phyloP scores from a whole-genome alignment of 1,140 invertebrate species.

The Formica exsecta region DNA sequence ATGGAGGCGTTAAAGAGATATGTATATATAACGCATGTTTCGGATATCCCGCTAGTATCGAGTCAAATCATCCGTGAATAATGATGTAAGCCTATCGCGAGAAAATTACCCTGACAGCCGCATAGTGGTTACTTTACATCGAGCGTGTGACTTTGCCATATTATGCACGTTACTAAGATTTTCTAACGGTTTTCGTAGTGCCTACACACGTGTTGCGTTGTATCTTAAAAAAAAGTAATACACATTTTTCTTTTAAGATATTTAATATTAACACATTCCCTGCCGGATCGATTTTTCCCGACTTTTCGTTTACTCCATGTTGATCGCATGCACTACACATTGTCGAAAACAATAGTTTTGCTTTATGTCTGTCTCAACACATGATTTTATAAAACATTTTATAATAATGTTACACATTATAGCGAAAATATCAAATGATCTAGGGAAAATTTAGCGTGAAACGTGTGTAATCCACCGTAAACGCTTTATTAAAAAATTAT shows the following conservation, averaged over 20 bases:
- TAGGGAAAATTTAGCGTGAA: no score
- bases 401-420: no score
- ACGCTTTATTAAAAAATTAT: no score
- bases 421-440: no score
- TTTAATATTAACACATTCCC: no score
- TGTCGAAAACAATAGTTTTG: no score
- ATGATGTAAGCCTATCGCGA: constrained; percentile 38
- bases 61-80: not conserved
- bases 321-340: no score
- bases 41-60: constrained; percentile 1
- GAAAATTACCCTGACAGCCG: constrained; percentile 31
- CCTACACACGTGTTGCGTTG: not conserved
- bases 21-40: not conserved
- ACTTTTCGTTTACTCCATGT: no score
- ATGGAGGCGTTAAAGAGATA: not conserved
- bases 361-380: no score
- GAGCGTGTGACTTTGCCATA: constrained; percentile 22
- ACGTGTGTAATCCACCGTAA: no score
- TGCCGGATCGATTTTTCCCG: no score
- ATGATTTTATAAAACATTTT: no score
- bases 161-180: not conserved
- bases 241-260: not conserved
- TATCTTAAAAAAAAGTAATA: not conserved
- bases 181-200: constrained; percentile 7
- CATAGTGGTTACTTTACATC: constrained; percentile 33